Conservation (phyloP, 2,113 vertebrate species). For the Muntiacus muntjak region DNA sequence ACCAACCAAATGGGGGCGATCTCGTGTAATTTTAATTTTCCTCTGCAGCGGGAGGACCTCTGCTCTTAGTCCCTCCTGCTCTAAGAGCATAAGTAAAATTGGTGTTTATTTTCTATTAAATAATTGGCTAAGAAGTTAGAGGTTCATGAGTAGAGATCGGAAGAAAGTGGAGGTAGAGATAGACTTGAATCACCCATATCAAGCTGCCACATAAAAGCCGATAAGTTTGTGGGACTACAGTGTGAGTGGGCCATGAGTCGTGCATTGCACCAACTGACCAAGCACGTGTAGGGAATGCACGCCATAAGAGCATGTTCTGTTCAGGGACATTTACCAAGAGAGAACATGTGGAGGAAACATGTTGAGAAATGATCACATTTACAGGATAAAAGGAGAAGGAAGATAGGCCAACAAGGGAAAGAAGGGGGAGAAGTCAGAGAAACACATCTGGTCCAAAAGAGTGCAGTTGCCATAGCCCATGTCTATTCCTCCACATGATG, state of each 20-base stretch:
- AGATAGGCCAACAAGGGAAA: background rate
- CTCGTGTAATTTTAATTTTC: background rate
- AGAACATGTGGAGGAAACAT: background rate
- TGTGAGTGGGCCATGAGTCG: fast-evolving
- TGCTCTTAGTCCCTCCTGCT: background rate
- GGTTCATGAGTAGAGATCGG: background rate
- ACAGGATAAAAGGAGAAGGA: background rate
- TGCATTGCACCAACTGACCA: background rate
- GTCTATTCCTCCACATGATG: background rate
- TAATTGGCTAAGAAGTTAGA: background rate
- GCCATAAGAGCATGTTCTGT: background rate
- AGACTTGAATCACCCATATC: background rate
- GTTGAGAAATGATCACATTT: background rate
- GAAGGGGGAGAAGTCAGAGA: background rate
- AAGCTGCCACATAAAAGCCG: background rate
- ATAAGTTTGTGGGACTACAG: background rate
- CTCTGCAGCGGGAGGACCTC: background rate
- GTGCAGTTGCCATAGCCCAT: too few species aligned
- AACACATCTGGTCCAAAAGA: background rate
- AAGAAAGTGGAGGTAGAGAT: background rate
- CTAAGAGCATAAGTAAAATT: background rate
- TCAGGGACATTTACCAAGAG: background rate
- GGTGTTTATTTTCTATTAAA: background rate
- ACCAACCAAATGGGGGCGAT: background rate
- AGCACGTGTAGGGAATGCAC: background rate